Evolutionary conservation across 2,888 invertebrate genomes (phyloP), one percentile per base, ranked within the genome.

Genomic region (Tuta absoluta): DNA sequence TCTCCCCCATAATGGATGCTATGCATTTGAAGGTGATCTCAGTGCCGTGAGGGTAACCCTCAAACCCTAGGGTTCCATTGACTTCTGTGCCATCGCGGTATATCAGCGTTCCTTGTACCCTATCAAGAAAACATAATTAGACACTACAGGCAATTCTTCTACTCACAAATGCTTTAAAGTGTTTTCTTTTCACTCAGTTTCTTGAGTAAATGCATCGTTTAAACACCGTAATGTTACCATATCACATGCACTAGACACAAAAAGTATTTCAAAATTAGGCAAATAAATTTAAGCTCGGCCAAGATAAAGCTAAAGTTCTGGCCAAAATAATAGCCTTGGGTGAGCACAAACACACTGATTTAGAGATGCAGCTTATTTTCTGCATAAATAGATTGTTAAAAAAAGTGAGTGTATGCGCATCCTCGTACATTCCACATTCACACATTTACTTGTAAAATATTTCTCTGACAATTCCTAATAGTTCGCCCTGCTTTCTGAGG

Each of bases 11-110:
- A 53, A 95, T 95, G 69, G 95, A 95, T 0, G 95, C 95, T 70
- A 96, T 96, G 80, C 97, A 97, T 74, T 95, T 94, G 83, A 96
- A 97, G 7, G 95, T 95, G 62, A 97, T 95, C 85, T 96, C 96
- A 0, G 96, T 95, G 0, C 96, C 96, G 74, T 96, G 96, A 4
- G 96, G 95, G 78, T 96, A 96, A 7, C 93, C 93, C 63, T 94
- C 94, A 69, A 94, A 81, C 3, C 90, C 93, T n/a, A 93, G 86
- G 1, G 94, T 93, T 7, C 94, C 93, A 59, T 94, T 93, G 0
- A 95, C 84, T 24, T 94, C 94, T 37, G 94, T 92, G 0, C 95
- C 95, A 75, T 96, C 95, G 66, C 94, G 93, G 77, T 95, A 95
- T 67, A 96, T 92, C 66, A 96, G 82, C 8, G 96, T 95, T n/a